Evolutionary conservation across 2,888 invertebrate genomes (phyloP), one percentile per base, ranked within the genome.

Genomic region (Rhimphoctona megacephalus): DNA sequence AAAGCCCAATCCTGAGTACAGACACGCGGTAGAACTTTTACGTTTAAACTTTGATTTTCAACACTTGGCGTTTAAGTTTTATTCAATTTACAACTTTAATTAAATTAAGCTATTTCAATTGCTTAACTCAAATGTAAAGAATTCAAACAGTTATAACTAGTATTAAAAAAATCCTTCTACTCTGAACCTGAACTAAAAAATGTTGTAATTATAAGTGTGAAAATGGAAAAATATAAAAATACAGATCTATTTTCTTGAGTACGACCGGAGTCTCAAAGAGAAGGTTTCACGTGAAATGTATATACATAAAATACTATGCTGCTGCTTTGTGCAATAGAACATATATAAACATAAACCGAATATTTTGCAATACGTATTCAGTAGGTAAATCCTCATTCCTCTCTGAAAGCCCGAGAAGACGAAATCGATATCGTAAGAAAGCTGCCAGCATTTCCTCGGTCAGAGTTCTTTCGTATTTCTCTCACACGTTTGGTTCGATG

Each of bases 401-500:
- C 39, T 67, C 67, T 49, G 66, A 49, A 72, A 52, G 61, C 11
- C 6, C 19, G 25, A 66, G 22, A 57, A 66, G 64, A 66, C 66
- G 85, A 74, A 86, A 88, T 86, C 86, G 81, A 85, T 87, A 86
- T 22, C 72, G 69, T 43, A 82, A 79, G 33, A 80, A 72, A 76
- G 46, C 70, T 61, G 43, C 30, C 39, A 30, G 61, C 30, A 14
- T 70, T 61, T 17, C 64, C 54, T 77, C 72, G 69, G 54, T 64
- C 74, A 81, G 61, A 66, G 30, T 66, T 78, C 69, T 89, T 83
- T 85, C 86, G 87, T 87, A 88, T 72, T 72, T 72, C 52, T 72
- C 72, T 52, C 72, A 69, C 83, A 86, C 76, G 78, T 85, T 87
- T 57, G 66, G 80, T 52, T 54, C 74, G 81, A 89, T 89, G 90